These are phyloP conservation scores for Bombus vancouverensis DNA, from an alignment of 1,140 invertebrate species.

Conservation along the genomic window DNA sequence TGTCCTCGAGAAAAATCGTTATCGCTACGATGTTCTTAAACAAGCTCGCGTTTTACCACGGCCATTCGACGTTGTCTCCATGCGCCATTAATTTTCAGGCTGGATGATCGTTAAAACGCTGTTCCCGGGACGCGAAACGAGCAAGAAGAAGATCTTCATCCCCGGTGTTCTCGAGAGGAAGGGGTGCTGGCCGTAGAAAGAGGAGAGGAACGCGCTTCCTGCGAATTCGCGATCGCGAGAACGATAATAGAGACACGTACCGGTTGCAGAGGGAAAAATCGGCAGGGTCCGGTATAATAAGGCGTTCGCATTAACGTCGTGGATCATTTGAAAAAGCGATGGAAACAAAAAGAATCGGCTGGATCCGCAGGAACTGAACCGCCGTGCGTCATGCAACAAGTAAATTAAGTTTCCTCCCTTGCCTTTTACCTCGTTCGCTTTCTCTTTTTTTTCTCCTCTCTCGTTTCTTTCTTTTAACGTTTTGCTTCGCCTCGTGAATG, in stretches of 20 bases:
- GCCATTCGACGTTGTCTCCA: background rate
- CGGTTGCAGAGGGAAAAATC: constrained; percentile 25
- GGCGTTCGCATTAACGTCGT: constrained; percentile 20
- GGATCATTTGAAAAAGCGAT: background rate
- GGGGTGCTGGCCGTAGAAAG: too few species aligned
- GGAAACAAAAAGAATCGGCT: background rate
- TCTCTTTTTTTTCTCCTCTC: background rate
- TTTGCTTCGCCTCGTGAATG: background rate
- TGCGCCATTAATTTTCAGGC: constrained; percentile 27
- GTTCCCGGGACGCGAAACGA: background rate
- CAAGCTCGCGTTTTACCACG: background rate
- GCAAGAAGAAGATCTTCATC: background rate
- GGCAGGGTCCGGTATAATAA: constrained; percentile 14
- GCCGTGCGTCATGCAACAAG: constrained; percentile 28
- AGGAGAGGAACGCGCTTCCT: background rate
- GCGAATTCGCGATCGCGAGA: constrained; percentile 45
- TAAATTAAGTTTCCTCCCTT: constrained; percentile 31
- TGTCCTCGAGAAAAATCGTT: background rate
- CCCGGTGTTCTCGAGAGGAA: background rate
- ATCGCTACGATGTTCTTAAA: background rate
- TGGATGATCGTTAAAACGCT: constrained; percentile 17
- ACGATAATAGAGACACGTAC: constrained; percentile 46
- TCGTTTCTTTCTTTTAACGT: too few species aligned
- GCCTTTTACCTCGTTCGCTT: background rate
- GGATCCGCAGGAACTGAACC: constrained; percentile 7